Conservation (phyloP, 2,113 vertebrate genomes). For the Toxostoma redivivum region DNA sequence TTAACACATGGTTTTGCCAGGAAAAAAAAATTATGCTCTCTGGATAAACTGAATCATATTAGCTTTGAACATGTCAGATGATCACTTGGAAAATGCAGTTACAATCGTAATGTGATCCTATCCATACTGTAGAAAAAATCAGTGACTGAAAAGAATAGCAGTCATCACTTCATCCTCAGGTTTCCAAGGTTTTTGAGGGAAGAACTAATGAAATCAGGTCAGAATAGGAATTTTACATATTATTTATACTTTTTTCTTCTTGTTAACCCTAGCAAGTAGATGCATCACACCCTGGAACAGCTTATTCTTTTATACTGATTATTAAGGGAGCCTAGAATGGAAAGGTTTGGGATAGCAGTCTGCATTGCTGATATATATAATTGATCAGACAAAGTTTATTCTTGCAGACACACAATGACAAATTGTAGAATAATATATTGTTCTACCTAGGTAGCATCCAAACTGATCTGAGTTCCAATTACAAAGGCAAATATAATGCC, state of each 20-base stretch:
- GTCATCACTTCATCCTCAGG: neutral
- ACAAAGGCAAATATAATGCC: neutral
- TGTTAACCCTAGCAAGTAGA: neutral
- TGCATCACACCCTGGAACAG: neutral
- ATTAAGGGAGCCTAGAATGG: neutral
- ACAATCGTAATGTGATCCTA: neutral
- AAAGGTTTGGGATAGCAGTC: neutral
- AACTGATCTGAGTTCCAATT: neutral
- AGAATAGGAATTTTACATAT: neutral
- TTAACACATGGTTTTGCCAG: constrained; percentile 56
- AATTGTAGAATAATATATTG: too few relatives aligned
- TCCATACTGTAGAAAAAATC: neutral
- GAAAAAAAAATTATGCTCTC: neutral
- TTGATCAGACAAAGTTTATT: neutral
- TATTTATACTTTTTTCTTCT: neutral
- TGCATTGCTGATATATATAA: neutral
- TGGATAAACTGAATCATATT: constrained; percentile 36
- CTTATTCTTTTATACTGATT: neutral
- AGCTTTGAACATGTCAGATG: constrained; percentile 16
- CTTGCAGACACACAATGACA: neutral
- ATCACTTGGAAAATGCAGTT: neutral
- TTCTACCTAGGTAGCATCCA: neutral
- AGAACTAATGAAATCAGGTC: neutral
- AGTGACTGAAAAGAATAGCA: neutral
- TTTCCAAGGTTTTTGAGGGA: neutral